Conservation (phyloP, 2,888 invertebrate genomes). For the Cylloceria caligata region DNA sequence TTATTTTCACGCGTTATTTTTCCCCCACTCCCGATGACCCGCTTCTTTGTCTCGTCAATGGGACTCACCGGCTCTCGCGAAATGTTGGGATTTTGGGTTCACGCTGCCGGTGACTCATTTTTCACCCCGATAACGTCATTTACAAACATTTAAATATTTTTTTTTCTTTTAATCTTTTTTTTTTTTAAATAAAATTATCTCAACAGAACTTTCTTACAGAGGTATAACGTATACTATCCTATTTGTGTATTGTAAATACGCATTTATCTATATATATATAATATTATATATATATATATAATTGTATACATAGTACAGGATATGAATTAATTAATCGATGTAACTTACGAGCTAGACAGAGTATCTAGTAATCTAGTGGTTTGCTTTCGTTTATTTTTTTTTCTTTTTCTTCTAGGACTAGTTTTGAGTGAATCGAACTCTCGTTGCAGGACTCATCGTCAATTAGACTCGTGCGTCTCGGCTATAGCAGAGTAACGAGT, state of each 20-base stretch:
- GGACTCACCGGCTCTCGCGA: conserved; percentile 45
- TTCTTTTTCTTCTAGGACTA: conserved; percentile 66
- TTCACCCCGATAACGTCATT: conserved; percentile 20
- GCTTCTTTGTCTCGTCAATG: conserved; percentile 26
- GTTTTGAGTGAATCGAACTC: conserved; percentile 65
- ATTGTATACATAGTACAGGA: conserved; percentile 58
- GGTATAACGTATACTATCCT: conserved; percentile 58
- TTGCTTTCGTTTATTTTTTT: conserved; percentile 32
- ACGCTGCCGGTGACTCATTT: background rate
- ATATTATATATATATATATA: conserved; percentile 46
- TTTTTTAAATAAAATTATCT: conserved; percentile 60
- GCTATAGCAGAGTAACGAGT: conserved; percentile 34
- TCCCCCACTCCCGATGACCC: background rate
- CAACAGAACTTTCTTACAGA: conserved; percentile 61
- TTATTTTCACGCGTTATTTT: conserved; percentile 27
- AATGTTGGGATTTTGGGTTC: conserved; percentile 22
- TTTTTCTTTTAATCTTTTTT: conserved; percentile 16
- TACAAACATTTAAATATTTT: conserved; percentile 20
- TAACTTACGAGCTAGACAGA: conserved; percentile 52
- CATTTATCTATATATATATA: conserved; percentile 44
- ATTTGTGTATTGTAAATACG: conserved; percentile 52
- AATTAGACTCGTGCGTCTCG: conserved; percentile 42
- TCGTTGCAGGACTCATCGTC: conserved; percentile 46
- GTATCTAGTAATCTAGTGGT: conserved; percentile 57
- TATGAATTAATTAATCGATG: conserved; percentile 49